Conservation (phyloP, 2,888 invertebrate genomes). For the Cantharis rustica region DNA sequence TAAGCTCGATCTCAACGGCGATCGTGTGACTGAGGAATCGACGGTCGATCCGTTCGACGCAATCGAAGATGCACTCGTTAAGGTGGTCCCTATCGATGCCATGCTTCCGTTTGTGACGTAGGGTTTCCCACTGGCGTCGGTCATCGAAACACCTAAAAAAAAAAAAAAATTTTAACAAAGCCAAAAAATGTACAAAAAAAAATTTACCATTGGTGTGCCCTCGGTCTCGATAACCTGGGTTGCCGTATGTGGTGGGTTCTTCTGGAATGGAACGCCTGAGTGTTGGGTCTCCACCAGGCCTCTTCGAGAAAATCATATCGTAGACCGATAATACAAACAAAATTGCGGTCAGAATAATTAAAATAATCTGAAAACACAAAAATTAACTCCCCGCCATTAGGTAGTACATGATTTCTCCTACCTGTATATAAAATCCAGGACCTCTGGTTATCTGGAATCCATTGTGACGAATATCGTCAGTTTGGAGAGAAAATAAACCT, state of each 20-base stretch:
- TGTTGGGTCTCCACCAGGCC: slow-evolving; percentile 82
- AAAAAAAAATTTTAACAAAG: slow-evolving; percentile 11
- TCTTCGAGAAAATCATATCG: slow-evolving; percentile 78
- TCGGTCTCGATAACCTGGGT: slow-evolving; percentile 81
- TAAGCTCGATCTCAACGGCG: slow-evolving; percentile 78
- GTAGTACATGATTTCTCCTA: slow-evolving; percentile 50
- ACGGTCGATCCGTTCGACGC: slow-evolving; percentile 59
- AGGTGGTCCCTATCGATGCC: slow-evolving; percentile 74
- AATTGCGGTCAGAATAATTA: slow-evolving; percentile 75
- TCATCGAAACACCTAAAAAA: slow-evolving; percentile 71
- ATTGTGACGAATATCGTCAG: slow-evolving; percentile 72
- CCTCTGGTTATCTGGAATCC: slow-evolving; percentile 79
- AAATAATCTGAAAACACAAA: slow-evolving; percentile 68
- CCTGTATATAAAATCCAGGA: slow-evolving; percentile 88
- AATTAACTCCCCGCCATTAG: too few species aligned
- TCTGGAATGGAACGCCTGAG: slow-evolving; percentile 60
- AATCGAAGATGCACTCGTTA: slow-evolving; percentile 56
- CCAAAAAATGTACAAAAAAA: slow-evolving; percentile 10
- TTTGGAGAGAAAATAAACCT: slow-evolving; percentile 82
- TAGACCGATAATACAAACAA: slow-evolving; percentile 80
- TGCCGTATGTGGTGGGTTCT: slow-evolving; percentile 78
- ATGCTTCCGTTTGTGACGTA: slow-evolving; percentile 57
- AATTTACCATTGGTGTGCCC: slow-evolving; percentile 57
- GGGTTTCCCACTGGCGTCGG: slow-evolving; percentile 85
- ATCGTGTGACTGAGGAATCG: slow-evolving; percentile 58